These are phyloP conservation scores for Chloroclysta siterata DNA, from an alignment of 2,888 invertebrate genomes.

Conservation along the genomic window DNA sequence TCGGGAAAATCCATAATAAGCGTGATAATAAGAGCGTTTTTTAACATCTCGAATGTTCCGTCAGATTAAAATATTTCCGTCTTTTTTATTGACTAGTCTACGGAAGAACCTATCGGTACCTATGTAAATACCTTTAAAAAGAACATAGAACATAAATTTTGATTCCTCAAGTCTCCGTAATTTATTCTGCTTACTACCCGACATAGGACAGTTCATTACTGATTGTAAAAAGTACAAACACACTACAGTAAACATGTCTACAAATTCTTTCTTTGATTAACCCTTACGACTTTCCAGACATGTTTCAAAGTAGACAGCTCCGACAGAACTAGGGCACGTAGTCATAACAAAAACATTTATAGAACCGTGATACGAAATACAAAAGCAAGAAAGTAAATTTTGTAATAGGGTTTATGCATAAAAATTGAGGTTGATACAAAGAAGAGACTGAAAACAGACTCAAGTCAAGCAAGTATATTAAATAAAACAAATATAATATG, in stretches of 20 bases:
- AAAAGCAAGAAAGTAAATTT: conserved; percentile 41
- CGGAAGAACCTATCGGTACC: too few relatives aligned
- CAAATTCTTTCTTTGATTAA: conserved; percentile 35
- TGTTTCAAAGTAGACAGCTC: conserved; percentile 40
- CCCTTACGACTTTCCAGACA: conserved; percentile 38
- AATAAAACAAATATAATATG: too few relatives aligned
- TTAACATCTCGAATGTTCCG: too few relatives aligned
- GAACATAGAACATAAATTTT: background rate
- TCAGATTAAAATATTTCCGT: too few relatives aligned
- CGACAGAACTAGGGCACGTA: conserved; percentile 32
- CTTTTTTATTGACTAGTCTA: too few relatives aligned
- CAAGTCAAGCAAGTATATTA: background rate
- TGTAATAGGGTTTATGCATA: conserved; percentile 33
- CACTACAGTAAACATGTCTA: conserved; percentile 17
- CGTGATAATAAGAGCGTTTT: too few relatives aligned
- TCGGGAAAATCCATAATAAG: too few relatives aligned
- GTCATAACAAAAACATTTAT: conserved; percentile 45
- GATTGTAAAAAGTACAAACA: conserved; percentile 6
- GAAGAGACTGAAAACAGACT: background rate
- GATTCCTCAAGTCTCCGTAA: background rate
- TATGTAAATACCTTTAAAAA: too few relatives aligned
- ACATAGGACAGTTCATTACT: background rate
- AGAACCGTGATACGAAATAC: conserved; percentile 38
- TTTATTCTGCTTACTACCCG: background rate
- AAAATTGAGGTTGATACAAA: conserved; percentile 10